Evolutionary conservation across 2,797 vertebrate genomes (phyloP).

Genomic region (Ceryle rudis): DNA sequence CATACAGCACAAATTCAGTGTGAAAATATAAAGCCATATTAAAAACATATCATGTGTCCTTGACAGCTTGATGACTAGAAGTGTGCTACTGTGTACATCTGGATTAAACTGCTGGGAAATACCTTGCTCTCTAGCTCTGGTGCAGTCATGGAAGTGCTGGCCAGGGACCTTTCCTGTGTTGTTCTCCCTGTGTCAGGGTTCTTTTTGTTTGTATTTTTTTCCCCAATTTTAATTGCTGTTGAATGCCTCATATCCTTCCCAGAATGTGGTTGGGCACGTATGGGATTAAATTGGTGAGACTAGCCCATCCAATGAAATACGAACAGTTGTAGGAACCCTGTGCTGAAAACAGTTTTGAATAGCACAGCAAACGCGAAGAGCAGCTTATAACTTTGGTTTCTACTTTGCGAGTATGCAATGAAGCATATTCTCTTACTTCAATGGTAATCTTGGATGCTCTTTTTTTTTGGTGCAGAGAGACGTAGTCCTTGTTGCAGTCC

Average conservation of each 20-base stretch:
- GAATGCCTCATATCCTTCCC: background rate
- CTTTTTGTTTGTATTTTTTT: background rate
- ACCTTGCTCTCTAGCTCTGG: background rate
- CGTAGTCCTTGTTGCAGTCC: background rate
- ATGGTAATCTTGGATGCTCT: fast-evolving
- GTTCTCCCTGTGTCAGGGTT: background rate
- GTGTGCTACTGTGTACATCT: background rate
- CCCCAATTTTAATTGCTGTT: background rate
- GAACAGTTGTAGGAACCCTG: background rate
- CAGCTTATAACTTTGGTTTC: too few species aligned
- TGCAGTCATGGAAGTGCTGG: background rate
- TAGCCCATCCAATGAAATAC: background rate
- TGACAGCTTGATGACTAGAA: background rate
- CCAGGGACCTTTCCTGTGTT: background rate
- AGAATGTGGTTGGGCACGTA: background rate
- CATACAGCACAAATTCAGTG: background rate
- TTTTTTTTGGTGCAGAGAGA: background rate
- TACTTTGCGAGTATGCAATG: background rate
- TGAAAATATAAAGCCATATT: background rate
- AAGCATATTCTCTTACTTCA: background rate
- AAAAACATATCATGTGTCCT: background rate
- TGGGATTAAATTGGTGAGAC: background rate
- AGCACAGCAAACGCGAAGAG: background rate
- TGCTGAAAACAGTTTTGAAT: background rate
- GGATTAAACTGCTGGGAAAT: background rate